Conservation (phyloP, 2,888 invertebrate genomes). For the Orthosia incerta region DNA sequence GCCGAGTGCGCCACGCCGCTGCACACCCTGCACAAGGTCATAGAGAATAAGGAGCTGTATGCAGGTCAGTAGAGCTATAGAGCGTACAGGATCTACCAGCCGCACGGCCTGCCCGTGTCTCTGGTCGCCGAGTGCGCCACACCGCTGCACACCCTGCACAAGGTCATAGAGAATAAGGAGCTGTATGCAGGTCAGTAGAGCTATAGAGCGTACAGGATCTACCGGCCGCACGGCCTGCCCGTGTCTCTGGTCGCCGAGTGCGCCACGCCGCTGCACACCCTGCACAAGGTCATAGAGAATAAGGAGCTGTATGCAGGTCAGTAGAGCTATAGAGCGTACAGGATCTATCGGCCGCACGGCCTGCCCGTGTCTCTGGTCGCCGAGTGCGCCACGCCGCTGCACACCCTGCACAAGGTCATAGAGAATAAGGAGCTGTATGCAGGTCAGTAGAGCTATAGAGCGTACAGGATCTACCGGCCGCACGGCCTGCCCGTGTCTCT, state of each 20-base stretch:
- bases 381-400: constrained; percentile 93
- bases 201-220: constrained; percentile 92
- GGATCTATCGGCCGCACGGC: constrained; percentile 80
- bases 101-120: constrained; percentile 78
- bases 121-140: constrained; percentile 92
- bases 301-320: constrained; percentile 75
- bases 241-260: constrained; percentile 92
- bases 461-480: constrained; percentile 89
- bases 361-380: constrained; percentile 87
- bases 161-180: constrained; percentile 77
- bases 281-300: constrained; percentile 83
- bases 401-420: constrained; percentile 89
- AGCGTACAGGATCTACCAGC: constrained; percentile 90
- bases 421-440: constrained; percentile 75
- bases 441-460: constrained; percentile 74
- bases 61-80: constrained; percentile 70
- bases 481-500: constrained; percentile 82
- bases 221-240: constrained; percentile 66
- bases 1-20: constrained; percentile 93
- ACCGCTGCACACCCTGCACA: constrained; percentile 91
- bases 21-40: constrained; percentile 89
- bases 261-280: constrained; percentile 92
- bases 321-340: constrained; percentile 89
- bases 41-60: constrained; percentile 75
- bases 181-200: constrained; percentile 73